Evolutionary conservation across 2,113 vertebrate species (phyloP).

Genomic region (cattle (Bos taurus)): ARS-UCD2.0 NC_037343.1:35689001-35689500

Average conservation of each 20-base stretch:
- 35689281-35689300: not conserved
- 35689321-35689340: not conserved
- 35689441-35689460: not conserved
- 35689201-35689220: not conserved
- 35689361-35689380: not conserved
- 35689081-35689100: not conserved
- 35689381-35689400: not conserved
- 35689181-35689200: not conserved
- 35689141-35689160: not conserved
- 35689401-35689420: not conserved
- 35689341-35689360: not conserved
- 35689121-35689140: not conserved
- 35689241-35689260: not conserved
- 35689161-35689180: not conserved
- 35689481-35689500: not conserved
- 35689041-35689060: not conserved
- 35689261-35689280: not conserved
- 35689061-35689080: not conserved
- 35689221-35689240: not conserved
- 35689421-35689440: not conserved
- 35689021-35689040: not conserved
- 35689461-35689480: not conserved
- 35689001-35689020: not conserved
- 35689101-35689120: not conserved
- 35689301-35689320: not conserved